A percentile compares a stretch with the other conserved stretches of the same genome.
Evolutionary conservation across 2,888 invertebrate genomes (phyloP).

Genomic region (Himalopsyche kuldschensis): DNA sequence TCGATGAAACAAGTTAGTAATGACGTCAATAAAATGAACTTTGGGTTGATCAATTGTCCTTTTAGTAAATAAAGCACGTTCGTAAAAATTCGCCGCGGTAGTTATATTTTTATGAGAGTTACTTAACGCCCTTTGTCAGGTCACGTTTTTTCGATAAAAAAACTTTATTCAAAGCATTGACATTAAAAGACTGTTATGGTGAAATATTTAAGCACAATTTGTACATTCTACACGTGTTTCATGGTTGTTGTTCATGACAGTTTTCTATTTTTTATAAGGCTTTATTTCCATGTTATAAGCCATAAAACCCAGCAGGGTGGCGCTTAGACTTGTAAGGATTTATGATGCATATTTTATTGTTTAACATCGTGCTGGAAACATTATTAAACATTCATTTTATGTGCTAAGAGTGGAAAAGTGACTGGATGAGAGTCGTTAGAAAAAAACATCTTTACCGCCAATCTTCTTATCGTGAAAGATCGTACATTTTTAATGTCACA

Average conservation of each 20-base stretch:
- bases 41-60: not conserved
- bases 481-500: not conserved
- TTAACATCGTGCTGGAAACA: constrained; percentile 23
- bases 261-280: constrained; percentile 15
- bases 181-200: not conserved
- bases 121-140: not conserved
- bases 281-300: constrained; percentile 20
- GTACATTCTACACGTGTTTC: constrained; percentile 1
- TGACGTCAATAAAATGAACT: not conserved
- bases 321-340: constrained; percentile 28
- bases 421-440: not conserved
- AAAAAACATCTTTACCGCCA: not conserved
- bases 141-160: constrained; percentile 1
- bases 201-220: constrained; percentile 1
- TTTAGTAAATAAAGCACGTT: not conserved
- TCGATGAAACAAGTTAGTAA: not conserved
- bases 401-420: not conserved
- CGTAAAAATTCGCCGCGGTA: not conserved
- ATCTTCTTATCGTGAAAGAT: not conserved
- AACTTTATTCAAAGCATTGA: not conserved
- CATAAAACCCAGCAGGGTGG: constrained; percentile 21
- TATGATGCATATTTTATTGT: constrained; percentile 35
- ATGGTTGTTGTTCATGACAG: not conserved
- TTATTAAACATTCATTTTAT: constrained; percentile 23
- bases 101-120: not conserved